These are phyloP conservation scores for Polymixis flavicincta DNA, from an alignment of 2,888 invertebrate species.

Conservation along the genomic window DNA sequence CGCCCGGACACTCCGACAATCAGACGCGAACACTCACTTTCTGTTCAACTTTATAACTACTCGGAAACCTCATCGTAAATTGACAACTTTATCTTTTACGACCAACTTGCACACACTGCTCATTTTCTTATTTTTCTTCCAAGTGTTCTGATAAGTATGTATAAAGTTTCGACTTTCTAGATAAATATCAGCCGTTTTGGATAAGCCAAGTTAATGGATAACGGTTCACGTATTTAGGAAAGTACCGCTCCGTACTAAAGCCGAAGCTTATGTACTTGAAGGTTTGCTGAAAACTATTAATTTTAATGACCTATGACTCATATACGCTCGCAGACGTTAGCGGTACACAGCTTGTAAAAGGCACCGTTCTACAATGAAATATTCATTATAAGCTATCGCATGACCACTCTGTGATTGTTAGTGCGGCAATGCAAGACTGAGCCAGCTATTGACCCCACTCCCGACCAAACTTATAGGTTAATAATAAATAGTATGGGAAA, in stretches of 20 bases:
- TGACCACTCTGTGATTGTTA: constrained; percentile 62
- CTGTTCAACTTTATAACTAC: constrained; percentile 53
- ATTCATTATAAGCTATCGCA: constrained; percentile 64
- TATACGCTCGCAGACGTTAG: constrained; percentile 50
- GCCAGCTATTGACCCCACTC: constrained; percentile 72
- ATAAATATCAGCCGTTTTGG: constrained; percentile 61
- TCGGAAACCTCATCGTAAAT: constrained; percentile 65
- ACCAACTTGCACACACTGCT: constrained; percentile 54
- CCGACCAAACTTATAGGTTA: constrained; percentile 72
- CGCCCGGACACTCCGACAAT: constrained; percentile 13
- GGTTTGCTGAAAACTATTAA: constrained; percentile 62
- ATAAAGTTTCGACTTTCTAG: constrained; percentile 60
- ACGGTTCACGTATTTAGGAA: constrained; percentile 52
- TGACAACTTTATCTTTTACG: constrained; percentile 66
- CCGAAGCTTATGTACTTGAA: constrained; percentile 25
- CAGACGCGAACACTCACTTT: constrained; percentile 34
- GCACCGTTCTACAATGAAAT: constrained; percentile 61
- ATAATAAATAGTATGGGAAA: constrained; percentile 81
- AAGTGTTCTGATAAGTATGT: constrained; percentile 58
- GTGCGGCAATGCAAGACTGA: constrained; percentile 65
- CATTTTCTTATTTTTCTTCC: constrained; percentile 60
- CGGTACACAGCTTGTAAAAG: constrained; percentile 54
- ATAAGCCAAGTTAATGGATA: constrained; percentile 39
- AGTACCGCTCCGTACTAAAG: constrained; percentile 22
- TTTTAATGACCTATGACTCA: constrained; percentile 63